Evolutionary conservation across 2,797 vertebrate species (phyloP).

Genomic region (Uromys caudimaculatus): DNA sequence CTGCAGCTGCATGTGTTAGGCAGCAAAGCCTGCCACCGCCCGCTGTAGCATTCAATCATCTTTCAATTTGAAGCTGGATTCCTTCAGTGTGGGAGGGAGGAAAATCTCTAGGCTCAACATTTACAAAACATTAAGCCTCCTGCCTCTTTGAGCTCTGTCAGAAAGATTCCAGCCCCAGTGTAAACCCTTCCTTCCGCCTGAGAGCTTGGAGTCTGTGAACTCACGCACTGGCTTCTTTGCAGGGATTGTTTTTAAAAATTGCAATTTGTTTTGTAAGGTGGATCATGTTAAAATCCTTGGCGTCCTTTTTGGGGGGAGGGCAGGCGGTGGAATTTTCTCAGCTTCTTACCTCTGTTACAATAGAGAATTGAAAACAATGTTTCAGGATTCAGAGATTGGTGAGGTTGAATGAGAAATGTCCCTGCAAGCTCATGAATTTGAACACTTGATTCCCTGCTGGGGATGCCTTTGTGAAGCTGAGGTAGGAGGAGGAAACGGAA

Average conservation of each 20-base stretch:
- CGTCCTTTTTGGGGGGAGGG: neutral
- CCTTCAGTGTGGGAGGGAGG: neutral
- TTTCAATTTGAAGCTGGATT: constrained; percentile 60
- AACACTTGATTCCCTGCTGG: neutral
- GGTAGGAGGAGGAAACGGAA: neutral
- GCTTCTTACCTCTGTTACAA: neutral
- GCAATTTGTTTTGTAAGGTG: constrained; percentile 6
- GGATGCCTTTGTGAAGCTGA: neutral
- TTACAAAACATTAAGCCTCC: constrained; percentile 21
- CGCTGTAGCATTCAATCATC: neutral
- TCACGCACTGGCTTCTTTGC: neutral
- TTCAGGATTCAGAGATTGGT: neutral
- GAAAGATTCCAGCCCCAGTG: neutral
- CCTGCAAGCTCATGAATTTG: neutral
- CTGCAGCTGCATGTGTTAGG: constrained; percentile 20
- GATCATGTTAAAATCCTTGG: neutral
- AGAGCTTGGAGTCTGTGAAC: neutral
- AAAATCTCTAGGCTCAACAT: neutral
- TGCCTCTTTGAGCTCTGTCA: neutral
- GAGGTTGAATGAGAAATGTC: neutral
- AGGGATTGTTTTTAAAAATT: neutral
- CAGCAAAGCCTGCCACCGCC: neutral
- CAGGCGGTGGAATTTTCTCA: neutral
- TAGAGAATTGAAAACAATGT: neutral
- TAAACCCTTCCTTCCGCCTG: neutral